These are phyloP conservation scores for Sthenelais limicola DNA, from an alignment of 2,888 invertebrate species.

Conservation along the genomic window DNA sequence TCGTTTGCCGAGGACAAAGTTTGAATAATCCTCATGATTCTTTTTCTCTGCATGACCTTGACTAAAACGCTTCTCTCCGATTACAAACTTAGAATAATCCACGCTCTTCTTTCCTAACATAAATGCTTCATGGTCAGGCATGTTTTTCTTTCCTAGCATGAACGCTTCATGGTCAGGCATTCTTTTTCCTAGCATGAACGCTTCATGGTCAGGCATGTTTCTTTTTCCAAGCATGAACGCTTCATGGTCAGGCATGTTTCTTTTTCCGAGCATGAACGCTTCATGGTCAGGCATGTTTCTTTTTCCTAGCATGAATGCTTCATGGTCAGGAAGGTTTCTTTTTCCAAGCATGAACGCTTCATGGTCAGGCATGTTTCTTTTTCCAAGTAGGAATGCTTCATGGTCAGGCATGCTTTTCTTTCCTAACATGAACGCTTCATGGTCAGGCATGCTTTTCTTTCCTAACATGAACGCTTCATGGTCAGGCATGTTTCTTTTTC, in stretches of 20 bases:
- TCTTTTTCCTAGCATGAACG: conserved; percentile 18
- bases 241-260: neutral
- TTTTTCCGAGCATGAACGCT: neutral
- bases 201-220: neutral
- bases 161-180: conserved; percentile 2
- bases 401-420: conserved; percentile 8
- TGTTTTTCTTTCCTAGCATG: conserved; percentile 8
- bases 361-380: conserved; percentile 5
- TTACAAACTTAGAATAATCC: neutral
- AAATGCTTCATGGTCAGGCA: neutral
- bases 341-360: neutral
- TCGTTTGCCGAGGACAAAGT: conserved; percentile 28
- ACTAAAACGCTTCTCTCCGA: neutral
- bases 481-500: conserved; percentile 9
- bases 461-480: conserved; percentile 8
- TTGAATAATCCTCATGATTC: neutral
- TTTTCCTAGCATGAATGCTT: neutral
- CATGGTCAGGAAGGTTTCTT: neutral
- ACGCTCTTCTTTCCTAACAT: neutral
- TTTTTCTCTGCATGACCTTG: too few species aligned
- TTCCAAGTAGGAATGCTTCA: conserved; percentile 2
- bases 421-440: neutral
- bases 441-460: neutral
- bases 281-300: neutral
- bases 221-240: neutral